Conservation (phyloP, 2,113 vertebrate genomes). For the Takifugu flavidus region DNA sequence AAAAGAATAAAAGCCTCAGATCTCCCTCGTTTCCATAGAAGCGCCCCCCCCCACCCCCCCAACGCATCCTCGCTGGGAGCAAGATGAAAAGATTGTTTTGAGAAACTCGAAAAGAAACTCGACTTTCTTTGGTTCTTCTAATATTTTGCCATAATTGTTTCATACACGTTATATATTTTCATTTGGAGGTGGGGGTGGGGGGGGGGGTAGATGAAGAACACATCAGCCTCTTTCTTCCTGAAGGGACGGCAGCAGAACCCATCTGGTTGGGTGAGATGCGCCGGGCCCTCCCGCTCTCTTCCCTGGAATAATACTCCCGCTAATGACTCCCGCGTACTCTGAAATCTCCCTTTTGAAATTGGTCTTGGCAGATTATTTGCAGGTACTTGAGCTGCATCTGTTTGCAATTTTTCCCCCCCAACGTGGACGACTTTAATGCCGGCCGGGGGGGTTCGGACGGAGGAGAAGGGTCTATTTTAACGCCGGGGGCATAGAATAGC, state of each 20-base stretch:
- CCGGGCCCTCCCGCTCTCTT: constrained; percentile 97
- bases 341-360: constrained; percentile 99
- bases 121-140: constrained; percentile 94
- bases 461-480: constrained; percentile 93
- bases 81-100: constrained; percentile 76
- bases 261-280: constrained; percentile 98
- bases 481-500: constrained; percentile 88
- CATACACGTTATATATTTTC: constrained; percentile 92
- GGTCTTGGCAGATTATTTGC: constrained; percentile 99
- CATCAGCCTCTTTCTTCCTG: constrained; percentile 68
- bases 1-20: constrained; percentile 68
- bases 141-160: constrained; percentile 96
- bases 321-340: constrained; percentile 99
- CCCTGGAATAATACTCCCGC: constrained; percentile 99
- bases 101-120: constrained; percentile 85
- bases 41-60: constrained; percentile 3
- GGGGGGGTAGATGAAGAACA: constrained; percentile 61
- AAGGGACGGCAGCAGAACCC: constrained; percentile 95
- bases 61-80: constrained; percentile 54
- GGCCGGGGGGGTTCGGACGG: constrained; percentile 71
- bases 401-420: constrained; percentile 98
- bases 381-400: constrained; percentile 99
- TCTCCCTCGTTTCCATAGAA: constrained; percentile 67
- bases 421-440: constrained; percentile 99
- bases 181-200: constrained; percentile 70